phyloP scores from a whole-genome alignment of 2,888 invertebrate genomes.

The Netelia inedita region DNA sequence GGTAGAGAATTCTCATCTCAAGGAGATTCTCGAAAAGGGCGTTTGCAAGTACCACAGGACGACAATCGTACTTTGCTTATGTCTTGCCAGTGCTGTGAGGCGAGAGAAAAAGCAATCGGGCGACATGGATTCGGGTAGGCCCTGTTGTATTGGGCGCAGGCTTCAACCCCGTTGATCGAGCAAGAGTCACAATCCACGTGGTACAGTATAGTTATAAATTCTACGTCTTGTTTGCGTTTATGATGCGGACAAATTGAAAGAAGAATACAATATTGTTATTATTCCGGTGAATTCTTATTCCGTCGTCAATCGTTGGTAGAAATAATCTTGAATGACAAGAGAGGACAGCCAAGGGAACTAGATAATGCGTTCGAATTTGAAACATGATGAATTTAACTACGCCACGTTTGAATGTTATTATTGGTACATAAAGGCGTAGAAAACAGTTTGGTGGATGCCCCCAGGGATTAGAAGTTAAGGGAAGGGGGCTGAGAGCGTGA shows the following conservation, averaged over 20 bases:
- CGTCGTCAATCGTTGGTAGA: neutral
- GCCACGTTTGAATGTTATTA: conserved; percentile 7
- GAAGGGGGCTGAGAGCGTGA: neutral
- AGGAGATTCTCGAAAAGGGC: conserved; percentile 22
- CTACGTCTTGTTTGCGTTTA: neutral
- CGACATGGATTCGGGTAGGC: conserved; percentile 70
- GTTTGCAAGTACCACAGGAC: conserved; percentile 27
- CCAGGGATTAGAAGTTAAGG: neutral
- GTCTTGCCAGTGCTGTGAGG: conserved; percentile 38
- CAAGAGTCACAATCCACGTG: conserved; percentile 75
- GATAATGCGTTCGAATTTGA: too few relatives aligned
- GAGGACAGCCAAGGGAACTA: too few relatives aligned
- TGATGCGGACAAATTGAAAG: neutral
- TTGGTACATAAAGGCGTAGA: neutral
- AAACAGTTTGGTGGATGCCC: conserved; percentile 2
- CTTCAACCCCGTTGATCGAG: conserved; percentile 72
- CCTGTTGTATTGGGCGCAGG: conserved; percentile 32
- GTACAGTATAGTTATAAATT: neutral
- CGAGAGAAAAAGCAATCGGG: conserved; percentile 76
- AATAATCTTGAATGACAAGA: too few relatives aligned
- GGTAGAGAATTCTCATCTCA: conserved; percentile 53
- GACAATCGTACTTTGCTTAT: conserved; percentile 37
- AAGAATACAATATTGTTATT: neutral
- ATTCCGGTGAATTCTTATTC: neutral
- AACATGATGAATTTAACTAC: neutral